These are phyloP conservation scores for Parochlus steinenii DNA, from an alignment of 2,888 invertebrate species.

Conservation along the genomic window DNA sequence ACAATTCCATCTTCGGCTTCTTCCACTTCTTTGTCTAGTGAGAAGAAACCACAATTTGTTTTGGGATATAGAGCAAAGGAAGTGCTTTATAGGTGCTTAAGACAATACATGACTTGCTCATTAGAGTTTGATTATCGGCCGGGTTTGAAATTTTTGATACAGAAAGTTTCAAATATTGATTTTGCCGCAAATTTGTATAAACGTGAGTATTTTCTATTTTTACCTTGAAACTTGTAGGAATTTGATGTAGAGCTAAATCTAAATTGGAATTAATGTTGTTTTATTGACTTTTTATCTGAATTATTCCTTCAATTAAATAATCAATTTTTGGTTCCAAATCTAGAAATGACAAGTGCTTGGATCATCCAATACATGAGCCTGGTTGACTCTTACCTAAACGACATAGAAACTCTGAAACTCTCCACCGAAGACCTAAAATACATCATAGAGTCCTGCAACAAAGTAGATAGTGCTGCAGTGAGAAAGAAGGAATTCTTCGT, in stretches of 20 bases:
- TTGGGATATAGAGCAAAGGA: constrained; percentile 34
- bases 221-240: too few species aligned
- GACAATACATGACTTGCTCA: constrained; percentile 66
- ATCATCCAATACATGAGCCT: constrained; percentile 74
- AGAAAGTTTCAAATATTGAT: constrained; percentile 77
- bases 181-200: constrained; percentile 81
- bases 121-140: constrained; percentile 80
- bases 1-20: constrained; percentile 23
- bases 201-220: too few species aligned
- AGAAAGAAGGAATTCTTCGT: constrained; percentile 40
- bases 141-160: constrained; percentile 82
- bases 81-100: constrained; percentile 58
- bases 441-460: constrained; percentile 41
- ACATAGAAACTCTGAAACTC: constrained; percentile 45
- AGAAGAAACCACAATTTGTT: constrained; percentile 27
- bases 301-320: too few species aligned
- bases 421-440: constrained; percentile 43
- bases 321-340: too few species aligned
- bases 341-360: constrained; percentile 85
- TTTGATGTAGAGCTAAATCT: too few species aligned
- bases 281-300: too few species aligned
- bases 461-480: constrained; percentile 33
- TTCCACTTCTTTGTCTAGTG: constrained; percentile 15
- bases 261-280: too few species aligned
- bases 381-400: constrained; percentile 67